Percentiles rank a stretch among this genome's conserved stretches.
phyloP scores from a whole-genome alignment of 1,140 invertebrate genomes.

The Phenacoccus solenopsis region DNA sequence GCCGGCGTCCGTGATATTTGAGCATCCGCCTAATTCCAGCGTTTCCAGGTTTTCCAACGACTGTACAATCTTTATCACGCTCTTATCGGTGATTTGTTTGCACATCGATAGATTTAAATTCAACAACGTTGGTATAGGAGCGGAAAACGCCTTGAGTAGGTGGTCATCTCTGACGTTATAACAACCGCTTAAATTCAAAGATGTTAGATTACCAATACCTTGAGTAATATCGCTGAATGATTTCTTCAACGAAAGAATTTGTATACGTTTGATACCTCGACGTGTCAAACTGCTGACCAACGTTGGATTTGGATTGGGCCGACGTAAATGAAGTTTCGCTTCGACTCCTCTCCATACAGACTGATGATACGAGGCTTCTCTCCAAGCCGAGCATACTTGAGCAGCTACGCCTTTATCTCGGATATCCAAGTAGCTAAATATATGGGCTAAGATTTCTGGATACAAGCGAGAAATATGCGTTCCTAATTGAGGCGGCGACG shows the following conservation, averaged over 20 bases:
- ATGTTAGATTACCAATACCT: slow-evolving; percentile 72
- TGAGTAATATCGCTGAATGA: slow-evolving; percentile 75
- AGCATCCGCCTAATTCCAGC: slow-evolving; percentile 79
- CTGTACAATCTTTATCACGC: slow-evolving; percentile 67
- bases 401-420: slow-evolving; percentile 72
- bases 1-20: slow-evolving; percentile 76
- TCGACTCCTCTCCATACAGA: slow-evolving; percentile 87
- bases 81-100: slow-evolving; percentile 84
- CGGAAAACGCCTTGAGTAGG: slow-evolving; percentile 64
- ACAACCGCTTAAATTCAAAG: slow-evolving; percentile 81
- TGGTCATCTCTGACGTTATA: slow-evolving; percentile 80
- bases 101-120: slow-evolving; percentile 79
- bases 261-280: slow-evolving; percentile 74
- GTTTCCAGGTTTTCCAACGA: slow-evolving; percentile 75
- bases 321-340: slow-evolving; percentile 73
- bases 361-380: slow-evolving; percentile 80
- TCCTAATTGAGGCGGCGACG: slow-evolving; percentile 31
- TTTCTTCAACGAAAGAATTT: slow-evolving; percentile 66
- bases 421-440: slow-evolving; percentile 80
- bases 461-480: slow-evolving; percentile 79
- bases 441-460: slow-evolving; percentile 81
- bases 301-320: slow-evolving; percentile 52
- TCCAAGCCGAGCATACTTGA: slow-evolving; percentile 78
- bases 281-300: slow-evolving; percentile 51
- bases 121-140: slow-evolving; percentile 57